Conservation (phyloP, 2,888 invertebrate genomes). For the Harmothoe impar region DNA sequence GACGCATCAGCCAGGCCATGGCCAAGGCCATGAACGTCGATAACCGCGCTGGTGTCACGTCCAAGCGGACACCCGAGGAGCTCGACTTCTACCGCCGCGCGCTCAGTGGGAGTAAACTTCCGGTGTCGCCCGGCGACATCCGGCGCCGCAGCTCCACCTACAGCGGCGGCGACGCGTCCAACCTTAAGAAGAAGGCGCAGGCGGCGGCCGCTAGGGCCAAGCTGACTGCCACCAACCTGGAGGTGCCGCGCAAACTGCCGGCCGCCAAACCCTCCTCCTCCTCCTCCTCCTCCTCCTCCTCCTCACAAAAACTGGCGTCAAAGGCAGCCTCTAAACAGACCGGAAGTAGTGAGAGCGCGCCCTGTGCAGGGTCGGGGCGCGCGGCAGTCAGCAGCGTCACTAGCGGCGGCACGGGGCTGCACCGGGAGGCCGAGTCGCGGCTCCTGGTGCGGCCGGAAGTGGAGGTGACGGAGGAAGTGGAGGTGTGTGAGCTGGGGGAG, state of each 20-base stretch:
- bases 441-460: background rate
- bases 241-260: background rate
- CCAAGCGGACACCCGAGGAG: background rate
- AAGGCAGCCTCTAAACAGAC: no score
- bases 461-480: slow-evolving; percentile 20
- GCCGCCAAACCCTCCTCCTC: background rate
- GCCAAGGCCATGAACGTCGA: background rate
- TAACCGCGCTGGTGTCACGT: background rate
- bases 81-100: slow-evolving; percentile 44
- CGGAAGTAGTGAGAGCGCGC: no score
- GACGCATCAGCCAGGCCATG: slow-evolving; percentile 3
- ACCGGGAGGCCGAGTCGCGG: background rate
- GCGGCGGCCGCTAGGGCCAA: slow-evolving; percentile 16
- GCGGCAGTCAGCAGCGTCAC: background rate
- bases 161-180: background rate
- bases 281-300: background rate
- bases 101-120: slow-evolving; percentile 36
- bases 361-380: no score
- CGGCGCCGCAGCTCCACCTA: slow-evolving; percentile 27
- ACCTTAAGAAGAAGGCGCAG: background rate
- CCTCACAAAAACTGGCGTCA: background rate
- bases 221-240: background rate
- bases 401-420: background rate
- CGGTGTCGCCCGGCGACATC: slow-evolving; percentile 28
- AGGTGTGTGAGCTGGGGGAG: slow-evolving; percentile 27